Evolutionary conservation across 2,113 vertebrate genomes (phyloP).

Genomic region (Sarotherodon lohbergeri): DNA sequence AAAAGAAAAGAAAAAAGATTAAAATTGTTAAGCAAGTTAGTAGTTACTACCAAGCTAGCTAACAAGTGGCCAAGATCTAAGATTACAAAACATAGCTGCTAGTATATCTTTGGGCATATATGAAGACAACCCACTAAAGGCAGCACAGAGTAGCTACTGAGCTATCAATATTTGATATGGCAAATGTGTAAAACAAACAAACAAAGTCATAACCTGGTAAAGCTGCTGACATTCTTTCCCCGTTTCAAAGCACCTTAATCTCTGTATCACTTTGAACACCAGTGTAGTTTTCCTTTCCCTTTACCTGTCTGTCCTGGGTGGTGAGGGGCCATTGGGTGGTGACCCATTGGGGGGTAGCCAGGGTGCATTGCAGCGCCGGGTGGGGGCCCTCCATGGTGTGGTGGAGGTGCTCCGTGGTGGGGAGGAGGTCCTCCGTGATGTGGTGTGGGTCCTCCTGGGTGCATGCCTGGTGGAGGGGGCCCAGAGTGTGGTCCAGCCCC

Average conservation of each 20-base stretch:
- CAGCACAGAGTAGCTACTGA: background rate
- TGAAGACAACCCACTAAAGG: background rate
- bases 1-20: background rate
- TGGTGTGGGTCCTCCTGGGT: conserved; percentile 66
- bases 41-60: background rate
- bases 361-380: conserved; percentile 77
- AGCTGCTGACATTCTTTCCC: background rate
- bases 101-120: background rate
- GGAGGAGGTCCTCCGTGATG: conserved; percentile 61
- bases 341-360: conserved; percentile 83
- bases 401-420: conserved; percentile 55
- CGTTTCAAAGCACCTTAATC: background rate
- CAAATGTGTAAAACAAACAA: background rate
- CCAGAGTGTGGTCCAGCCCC: conserved; percentile 58
- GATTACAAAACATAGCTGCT: background rate
- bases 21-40: background rate
- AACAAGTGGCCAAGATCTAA: background rate
- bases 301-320: conserved; percentile 86
- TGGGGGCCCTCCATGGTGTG: conserved; percentile 73
- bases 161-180: background rate
- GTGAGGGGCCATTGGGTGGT: conserved; percentile 88
- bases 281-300: background rate
- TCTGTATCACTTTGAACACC: background rate
- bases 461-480: conserved; percentile 60
- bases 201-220: background rate